Percentiles rank a stretch among this genome's conserved stretches.
phyloP scores from a whole-genome alignment of 2,113 vertebrate genomes.

The Pyrgilauda ruficollis region DNA sequence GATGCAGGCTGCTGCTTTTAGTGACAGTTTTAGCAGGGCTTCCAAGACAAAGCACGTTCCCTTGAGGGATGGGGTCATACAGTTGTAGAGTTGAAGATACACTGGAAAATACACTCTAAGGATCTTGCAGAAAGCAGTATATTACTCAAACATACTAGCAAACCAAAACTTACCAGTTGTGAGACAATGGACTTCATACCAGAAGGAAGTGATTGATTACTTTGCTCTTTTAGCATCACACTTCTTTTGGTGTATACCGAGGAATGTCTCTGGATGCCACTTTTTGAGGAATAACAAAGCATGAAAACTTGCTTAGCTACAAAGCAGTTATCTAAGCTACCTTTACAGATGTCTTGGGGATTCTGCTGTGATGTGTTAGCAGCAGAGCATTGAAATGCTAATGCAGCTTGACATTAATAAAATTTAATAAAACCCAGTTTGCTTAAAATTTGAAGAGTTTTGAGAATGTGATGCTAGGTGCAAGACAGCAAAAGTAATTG shows the following conservation, averaged over 20 bases:
- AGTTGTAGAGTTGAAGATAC: background rate
- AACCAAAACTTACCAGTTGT: background rate
- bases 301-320: background rate
- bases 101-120: background rate
- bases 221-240: background rate
- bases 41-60: background rate
- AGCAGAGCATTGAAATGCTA: background rate
- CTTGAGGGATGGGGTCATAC: background rate
- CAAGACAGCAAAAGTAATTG: background rate
- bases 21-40: background rate
- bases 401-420: background rate
- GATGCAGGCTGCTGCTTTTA: background rate
- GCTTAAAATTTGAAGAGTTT: background rate
- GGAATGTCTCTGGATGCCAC: background rate
- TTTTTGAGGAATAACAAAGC: background rate
- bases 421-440: background rate
- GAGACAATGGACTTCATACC: background rate
- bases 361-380: background rate
- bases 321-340: background rate
- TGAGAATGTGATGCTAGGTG: background rate
- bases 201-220: background rate
- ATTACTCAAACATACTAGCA: background rate
- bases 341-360: background rate
- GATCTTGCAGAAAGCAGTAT: background rate
- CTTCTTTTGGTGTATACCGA: background rate